phyloP scores from a whole-genome alignment of 2,113 vertebrate genomes.

The Greenwoodochromis staneri region DNA sequence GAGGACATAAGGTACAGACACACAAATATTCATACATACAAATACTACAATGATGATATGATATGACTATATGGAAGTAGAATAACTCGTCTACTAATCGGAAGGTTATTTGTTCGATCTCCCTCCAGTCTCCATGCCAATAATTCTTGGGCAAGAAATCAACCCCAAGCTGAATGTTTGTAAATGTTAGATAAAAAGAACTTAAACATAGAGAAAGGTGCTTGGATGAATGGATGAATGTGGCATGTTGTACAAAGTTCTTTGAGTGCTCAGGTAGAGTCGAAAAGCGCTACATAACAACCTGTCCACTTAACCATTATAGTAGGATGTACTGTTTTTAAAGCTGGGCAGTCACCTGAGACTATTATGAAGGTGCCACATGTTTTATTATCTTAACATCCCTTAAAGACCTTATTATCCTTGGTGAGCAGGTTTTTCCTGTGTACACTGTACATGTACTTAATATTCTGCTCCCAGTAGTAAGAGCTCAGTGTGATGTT shows the following conservation, averaged over 20 bases:
- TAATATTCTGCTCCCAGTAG: background rate
- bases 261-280: background rate
- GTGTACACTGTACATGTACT: accelerated
- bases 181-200: background rate
- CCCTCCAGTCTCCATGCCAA: background rate
- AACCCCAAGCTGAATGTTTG: background rate
- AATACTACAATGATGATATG: background rate
- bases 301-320: background rate
- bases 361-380: background rate
- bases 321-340: background rate
- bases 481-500: background rate
- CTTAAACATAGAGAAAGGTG: accelerated
- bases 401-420: background rate
- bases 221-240: background rate
- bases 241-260: background rate
- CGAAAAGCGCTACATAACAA: accelerated
- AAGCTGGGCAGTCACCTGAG: background rate
- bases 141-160: background rate
- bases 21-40: background rate
- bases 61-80: background rate
- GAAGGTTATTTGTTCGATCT: background rate
- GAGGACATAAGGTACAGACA: background rate
- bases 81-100: background rate
- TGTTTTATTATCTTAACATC: background rate
- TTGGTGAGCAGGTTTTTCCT: background rate